phyloP scores from a whole-genome alignment of 2,113 vertebrate genomes.

The Calonectris borealis region DNA sequence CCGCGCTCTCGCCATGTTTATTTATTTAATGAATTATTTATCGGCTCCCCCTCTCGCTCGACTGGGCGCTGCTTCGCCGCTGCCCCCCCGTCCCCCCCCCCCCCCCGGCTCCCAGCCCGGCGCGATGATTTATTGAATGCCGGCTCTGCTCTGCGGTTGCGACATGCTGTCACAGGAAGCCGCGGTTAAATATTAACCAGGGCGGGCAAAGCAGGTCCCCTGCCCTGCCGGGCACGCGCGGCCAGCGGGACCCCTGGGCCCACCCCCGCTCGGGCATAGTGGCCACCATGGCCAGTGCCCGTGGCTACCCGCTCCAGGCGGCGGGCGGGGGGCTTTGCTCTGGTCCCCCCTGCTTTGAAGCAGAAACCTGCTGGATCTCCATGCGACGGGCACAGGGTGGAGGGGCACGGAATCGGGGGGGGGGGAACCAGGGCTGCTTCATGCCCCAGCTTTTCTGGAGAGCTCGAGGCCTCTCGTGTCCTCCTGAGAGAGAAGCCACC shows the following conservation, averaged over 20 bases:
- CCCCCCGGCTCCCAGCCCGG: not conserved
- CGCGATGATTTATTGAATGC: conserved; percentile 73
- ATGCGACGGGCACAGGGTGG: rapidly evolving
- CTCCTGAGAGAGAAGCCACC: not conserved
- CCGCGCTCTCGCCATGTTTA: conserved; percentile 70
- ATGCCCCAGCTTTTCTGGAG: no score
- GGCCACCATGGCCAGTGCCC: not conserved
- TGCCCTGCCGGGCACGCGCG: rapidly evolving
- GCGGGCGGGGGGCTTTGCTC: not conserved
- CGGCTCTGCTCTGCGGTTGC: conserved; percentile 55
- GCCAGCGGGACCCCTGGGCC: not conserved
- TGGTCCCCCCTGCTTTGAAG: not conserved
- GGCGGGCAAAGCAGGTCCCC: not conserved
- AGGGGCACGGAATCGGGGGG: not conserved
- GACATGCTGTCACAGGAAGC: conserved; percentile 55
- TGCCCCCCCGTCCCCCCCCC: not conserved
- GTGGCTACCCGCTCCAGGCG: not conserved
- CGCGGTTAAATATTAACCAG: conserved; percentile 54
- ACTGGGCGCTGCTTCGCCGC: conserved; percentile 27
- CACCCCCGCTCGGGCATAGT: rapidly evolving
- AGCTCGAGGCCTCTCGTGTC: no score
- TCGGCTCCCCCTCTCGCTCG: conserved; percentile 47
- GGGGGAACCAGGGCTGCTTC: not conserved
- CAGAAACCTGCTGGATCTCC: not conserved
- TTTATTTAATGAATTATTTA: conserved; percentile 86